Evolutionary conservation across 2,888 invertebrate genomes (phyloP).

Genomic region (Latrodectus hesperus): DNA sequence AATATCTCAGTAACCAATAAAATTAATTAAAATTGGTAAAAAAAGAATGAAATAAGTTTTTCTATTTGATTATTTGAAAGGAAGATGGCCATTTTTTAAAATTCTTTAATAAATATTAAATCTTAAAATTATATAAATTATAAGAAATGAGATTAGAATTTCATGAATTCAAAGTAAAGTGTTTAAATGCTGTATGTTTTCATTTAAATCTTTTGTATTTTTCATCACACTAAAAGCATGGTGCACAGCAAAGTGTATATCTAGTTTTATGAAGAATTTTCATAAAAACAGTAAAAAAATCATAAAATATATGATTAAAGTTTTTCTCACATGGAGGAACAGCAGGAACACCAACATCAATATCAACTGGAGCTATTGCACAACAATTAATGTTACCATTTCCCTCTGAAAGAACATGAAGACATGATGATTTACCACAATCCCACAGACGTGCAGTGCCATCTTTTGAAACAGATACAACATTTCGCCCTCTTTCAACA

Average conservation of each 20-base stretch:
- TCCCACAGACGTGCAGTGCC: slow-evolving; percentile 83
- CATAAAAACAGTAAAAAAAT: not conserved
- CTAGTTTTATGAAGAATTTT: not conserved
- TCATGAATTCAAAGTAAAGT: no score
- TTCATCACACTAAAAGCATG: no score
- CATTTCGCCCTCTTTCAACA: slow-evolving; percentile 82
- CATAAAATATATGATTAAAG: not conserved
- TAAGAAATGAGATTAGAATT: no score
- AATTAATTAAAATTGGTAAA: no score
- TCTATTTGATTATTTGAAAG: no score
- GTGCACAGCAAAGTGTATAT: not conserved
- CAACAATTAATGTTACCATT: slow-evolving; percentile 80
- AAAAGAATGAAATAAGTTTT: no score
- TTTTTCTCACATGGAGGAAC: slow-evolving; percentile 73
- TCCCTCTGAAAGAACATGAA: slow-evolving; percentile 78
- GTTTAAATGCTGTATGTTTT: no score
- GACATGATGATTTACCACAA: slow-evolving; percentile 80
- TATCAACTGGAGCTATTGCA: slow-evolving; percentile 75
- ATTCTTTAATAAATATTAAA: no score
- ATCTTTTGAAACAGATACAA: slow-evolving; percentile 83
- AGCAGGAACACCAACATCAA: slow-evolving; percentile 73
- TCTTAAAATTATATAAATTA: no score
- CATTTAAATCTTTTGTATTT: no score
- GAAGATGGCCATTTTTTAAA: no score
- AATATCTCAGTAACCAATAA: no score